These are phyloP conservation scores for Endotricha flammealis DNA, from an alignment of 2,888 invertebrate species.

Conservation along the genomic window DNA sequence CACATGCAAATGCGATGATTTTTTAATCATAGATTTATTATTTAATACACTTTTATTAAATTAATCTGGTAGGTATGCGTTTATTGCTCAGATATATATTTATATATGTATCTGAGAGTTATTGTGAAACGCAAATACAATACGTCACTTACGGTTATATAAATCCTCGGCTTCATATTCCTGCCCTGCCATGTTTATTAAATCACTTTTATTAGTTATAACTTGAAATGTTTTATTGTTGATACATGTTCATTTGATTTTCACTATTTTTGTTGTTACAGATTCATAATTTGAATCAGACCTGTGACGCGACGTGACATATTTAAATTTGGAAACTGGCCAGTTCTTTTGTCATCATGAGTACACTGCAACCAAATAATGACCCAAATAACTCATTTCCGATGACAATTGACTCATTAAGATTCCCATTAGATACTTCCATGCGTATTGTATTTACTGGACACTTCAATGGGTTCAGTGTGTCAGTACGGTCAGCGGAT, in stretches of 20 bases:
- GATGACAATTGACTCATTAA: conserved; percentile 61
- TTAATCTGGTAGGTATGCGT: too few relatives aligned
- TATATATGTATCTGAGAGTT: too few relatives aligned
- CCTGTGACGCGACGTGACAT: conserved; percentile 36
- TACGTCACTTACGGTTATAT: conserved; percentile 5
- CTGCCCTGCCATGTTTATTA: too few relatives aligned
- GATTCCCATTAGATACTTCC: conserved; percentile 62
- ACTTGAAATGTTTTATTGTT: conserved; percentile 20
- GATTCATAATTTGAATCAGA: conserved; percentile 44
- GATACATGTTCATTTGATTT: conserved; percentile 31
- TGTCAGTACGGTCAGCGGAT: conserved; percentile 78
- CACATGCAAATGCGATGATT: too few relatives aligned
- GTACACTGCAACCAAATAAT: conserved; percentile 64
- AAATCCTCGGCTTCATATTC: too few relatives aligned
- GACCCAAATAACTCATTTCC: conserved; percentile 53
- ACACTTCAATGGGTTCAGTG: conserved; percentile 82
- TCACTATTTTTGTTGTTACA: conserved; percentile 34
- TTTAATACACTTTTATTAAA: too few relatives aligned
- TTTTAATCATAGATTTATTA: too few relatives aligned
- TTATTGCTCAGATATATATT: too few relatives aligned
- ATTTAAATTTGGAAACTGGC: conserved; percentile 59
- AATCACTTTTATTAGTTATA: too few relatives aligned
- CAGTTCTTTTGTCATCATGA: conserved; percentile 59
- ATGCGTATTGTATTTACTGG: conserved; percentile 75
- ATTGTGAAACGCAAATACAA: too few relatives aligned